Evolutionary conservation across 1,140 invertebrate genomes (phyloP).

Genomic region (Drosophila kanapiae): DNA sequence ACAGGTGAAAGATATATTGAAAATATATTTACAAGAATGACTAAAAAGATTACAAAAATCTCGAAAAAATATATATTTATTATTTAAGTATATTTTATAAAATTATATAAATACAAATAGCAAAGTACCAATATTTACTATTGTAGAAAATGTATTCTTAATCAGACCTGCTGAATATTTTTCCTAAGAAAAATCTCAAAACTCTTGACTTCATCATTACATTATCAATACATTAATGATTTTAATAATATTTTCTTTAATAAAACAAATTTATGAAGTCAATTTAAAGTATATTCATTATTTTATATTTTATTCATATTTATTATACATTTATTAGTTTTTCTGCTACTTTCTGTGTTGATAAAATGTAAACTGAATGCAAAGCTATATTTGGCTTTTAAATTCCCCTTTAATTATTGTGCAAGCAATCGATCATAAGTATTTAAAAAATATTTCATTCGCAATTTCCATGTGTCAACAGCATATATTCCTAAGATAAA

Average conservation of each 20-base stretch:
- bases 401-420: too few relatives aligned
- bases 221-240: too few relatives aligned
- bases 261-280: too few relatives aligned
- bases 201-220: too few relatives aligned
- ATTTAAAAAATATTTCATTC: not conserved
- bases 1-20: not conserved
- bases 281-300: not conserved
- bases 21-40: not conserved
- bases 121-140: too few relatives aligned
- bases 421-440: not conserved
- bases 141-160: not conserved
- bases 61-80: too few relatives aligned
- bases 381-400: not conserved
- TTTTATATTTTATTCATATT: not conserved
- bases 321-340: not conserved
- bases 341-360: not conserved
- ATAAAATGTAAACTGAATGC: not conserved
- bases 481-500: not conserved
- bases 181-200: not conserved
- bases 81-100: too few relatives aligned
- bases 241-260: too few relatives aligned
- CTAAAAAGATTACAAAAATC: not conserved
- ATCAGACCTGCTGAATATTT: not conserved
- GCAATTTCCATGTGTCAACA: not conserved
- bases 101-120: too few relatives aligned